These are phyloP conservation scores for Cochlearius cochlearius DNA, from an alignment of 2,113 vertebrate genomes.

Conservation along the genomic window DNA sequence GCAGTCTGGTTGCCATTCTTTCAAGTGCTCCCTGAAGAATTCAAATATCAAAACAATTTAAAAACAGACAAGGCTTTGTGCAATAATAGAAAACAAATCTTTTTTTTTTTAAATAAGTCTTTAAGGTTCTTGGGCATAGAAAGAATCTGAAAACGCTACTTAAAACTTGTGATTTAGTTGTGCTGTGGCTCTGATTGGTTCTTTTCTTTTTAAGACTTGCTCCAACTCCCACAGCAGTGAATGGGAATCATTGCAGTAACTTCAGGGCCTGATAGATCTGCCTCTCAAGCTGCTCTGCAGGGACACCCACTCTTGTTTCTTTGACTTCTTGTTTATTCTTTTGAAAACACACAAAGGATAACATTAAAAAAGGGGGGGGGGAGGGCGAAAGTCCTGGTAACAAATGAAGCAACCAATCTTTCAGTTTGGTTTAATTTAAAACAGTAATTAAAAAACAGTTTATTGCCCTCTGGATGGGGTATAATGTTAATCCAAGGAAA, in stretches of 20 bases:
- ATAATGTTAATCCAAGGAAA: not conserved
- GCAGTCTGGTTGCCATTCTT: not conserved
- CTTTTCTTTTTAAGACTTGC: not conserved
- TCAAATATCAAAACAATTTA: not conserved
- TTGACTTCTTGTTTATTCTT: not conserved
- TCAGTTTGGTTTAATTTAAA: not conserved
- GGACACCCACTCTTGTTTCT: not conserved
- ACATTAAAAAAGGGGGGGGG: not conserved
- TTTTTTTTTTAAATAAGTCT: not conserved
- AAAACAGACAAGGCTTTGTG: not conserved
- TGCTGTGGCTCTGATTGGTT: not conserved
- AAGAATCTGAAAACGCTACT: conserved; percentile 13
- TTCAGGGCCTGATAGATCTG: not conserved
- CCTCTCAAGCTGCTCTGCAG: not conserved
- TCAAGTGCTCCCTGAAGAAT: not conserved
- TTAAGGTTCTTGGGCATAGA: not conserved
- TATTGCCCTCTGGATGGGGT: not conserved
- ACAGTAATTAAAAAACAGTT: not conserved
- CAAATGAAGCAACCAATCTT: not conserved
- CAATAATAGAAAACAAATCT: not conserved
- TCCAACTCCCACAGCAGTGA: not conserved
- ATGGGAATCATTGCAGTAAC: not conserved
- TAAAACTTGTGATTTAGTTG: not conserved
- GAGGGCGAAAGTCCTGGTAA: not conserved
- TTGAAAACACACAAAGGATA: not conserved